Evolutionary conservation across 2,797 vertebrate species (phyloP).

Genomic region (Cephalopachus bancanus): DNA sequence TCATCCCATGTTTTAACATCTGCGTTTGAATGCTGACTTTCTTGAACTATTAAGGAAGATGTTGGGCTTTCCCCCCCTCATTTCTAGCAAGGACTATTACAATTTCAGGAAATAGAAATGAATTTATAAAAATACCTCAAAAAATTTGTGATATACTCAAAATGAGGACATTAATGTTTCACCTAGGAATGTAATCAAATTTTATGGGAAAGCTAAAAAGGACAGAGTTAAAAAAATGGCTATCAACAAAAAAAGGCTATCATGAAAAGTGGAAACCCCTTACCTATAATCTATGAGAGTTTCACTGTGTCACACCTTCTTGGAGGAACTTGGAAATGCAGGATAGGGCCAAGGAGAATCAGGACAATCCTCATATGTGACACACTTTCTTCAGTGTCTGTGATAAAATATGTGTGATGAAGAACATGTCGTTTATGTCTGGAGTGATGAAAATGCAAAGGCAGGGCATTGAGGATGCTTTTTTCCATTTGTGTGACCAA

Average conservation of each 20-base stretch:
- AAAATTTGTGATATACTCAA: slow-evolving; percentile 35
- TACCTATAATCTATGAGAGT: background rate
- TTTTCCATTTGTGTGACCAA: background rate
- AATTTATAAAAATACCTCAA: slow-evolving; percentile 40
- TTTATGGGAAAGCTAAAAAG: slow-evolving; percentile 42
- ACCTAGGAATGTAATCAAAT: background rate
- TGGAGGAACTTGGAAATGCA: background rate
- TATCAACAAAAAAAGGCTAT: background rate
- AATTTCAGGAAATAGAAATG: slow-evolving; percentile 34
- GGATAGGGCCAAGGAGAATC: background rate
- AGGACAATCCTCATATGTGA: background rate
- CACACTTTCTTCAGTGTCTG: background rate
- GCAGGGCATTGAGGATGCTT: background rate
- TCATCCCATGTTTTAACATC: background rate
- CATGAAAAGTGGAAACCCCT: background rate
- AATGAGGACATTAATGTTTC: background rate
- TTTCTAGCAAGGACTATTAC: slow-evolving; percentile 33
- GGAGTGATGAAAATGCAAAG: slow-evolving; percentile 17
- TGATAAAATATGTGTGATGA: background rate
- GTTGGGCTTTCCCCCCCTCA: background rate
- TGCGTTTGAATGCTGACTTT: slow-evolving; percentile 46
- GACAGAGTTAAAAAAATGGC: background rate
- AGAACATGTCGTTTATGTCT: background rate
- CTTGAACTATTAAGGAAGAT: slow-evolving; percentile 38
- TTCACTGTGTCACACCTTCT: background rate